A percentile compares a stretch with the other conserved stretches of the same genome.
Conservation (phyloP, 2,797 vertebrate species). For the Parauchenoglanis punctatus region DNA sequence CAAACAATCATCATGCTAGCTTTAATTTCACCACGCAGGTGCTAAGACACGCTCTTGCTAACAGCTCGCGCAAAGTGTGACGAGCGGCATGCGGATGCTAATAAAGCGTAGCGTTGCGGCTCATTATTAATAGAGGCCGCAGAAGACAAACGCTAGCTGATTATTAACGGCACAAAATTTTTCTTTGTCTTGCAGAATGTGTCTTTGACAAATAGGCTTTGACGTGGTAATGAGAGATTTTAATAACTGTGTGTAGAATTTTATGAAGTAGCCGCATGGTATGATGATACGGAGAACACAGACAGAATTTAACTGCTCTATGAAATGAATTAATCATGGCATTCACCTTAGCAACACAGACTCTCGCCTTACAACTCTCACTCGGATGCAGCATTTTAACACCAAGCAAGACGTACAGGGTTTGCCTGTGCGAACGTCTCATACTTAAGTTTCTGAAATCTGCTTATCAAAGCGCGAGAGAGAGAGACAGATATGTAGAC, state of each 20-base stretch:
- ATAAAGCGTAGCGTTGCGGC: conserved; percentile 40
- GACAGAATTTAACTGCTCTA: conserved; percentile 25
- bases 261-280: conserved; percentile 13
- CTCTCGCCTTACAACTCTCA: conserved; percentile 11
- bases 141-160: conserved; percentile 18
- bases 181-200: conserved; percentile 25
- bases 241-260: conserved; percentile 43
- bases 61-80: conserved; percentile 48
- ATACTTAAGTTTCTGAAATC: conserved; percentile 44
- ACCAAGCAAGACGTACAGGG: conserved; percentile 14
- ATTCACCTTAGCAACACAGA: background rate
- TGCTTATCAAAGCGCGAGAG: conserved; percentile 56
- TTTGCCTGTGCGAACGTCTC: conserved; percentile 14
- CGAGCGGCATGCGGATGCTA: conserved; percentile 47
- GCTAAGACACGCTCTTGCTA: conserved; percentile 48
- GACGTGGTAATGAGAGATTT: conserved; percentile 24
- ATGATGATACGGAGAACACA: background rate
- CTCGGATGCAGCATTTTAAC: conserved; percentile 25
- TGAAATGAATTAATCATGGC: conserved; percentile 1
- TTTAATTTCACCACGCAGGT: conserved; percentile 43
- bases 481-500: conserved; percentile 63
- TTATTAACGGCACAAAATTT: conserved; percentile 35
- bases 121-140: conserved; percentile 46
- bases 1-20: conserved; percentile 52
- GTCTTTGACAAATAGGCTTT: conserved; percentile 43